Percentiles rank a stretch among this genome's conserved stretches.
phyloP scores from a whole-genome alignment of 1,140 invertebrate genomes.

The Drosophila nigrodunni region DNA sequence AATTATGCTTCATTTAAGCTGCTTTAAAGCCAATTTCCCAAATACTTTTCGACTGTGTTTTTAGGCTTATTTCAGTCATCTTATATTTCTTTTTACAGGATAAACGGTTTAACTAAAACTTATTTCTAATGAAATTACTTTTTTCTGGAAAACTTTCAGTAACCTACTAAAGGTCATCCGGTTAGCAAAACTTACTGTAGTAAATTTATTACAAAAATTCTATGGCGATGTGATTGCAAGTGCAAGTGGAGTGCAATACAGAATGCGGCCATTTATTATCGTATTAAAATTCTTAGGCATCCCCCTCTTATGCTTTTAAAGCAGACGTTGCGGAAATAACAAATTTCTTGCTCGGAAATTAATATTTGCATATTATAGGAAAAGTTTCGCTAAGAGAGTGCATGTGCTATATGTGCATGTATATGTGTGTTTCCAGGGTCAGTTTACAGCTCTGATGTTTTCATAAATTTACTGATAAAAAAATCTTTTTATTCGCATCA shows the following conservation, averaged over 20 bases:
- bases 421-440: neutral
- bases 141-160: slow-evolving; percentile 32
- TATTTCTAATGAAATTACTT: slow-evolving; percentile 50
- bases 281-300: slow-evolving; percentile 70
- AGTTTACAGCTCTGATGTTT: neutral
- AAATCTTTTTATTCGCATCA: too few relatives aligned
- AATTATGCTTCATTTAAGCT: slow-evolving; percentile 48
- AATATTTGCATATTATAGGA: slow-evolving; percentile 80
- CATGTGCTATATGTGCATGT: neutral
- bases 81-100: neutral
- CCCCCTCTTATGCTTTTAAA: slow-evolving; percentile 36
- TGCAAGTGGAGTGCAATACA: slow-evolving; percentile 2
- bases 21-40: slow-evolving; percentile 2
- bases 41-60: neutral
- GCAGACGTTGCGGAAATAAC: slow-evolving; percentile 75
- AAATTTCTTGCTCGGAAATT: slow-evolving; percentile 82
- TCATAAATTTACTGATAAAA: neutral
- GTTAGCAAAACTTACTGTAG: slow-evolving; percentile 54
- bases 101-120: neutral
- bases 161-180: slow-evolving; percentile 52
- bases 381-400: slow-evolving; percentile 56
- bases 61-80: slow-evolving; percentile 6
- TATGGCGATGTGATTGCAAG: slow-evolving; percentile 31
- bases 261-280: slow-evolving; percentile 66
- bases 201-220: slow-evolving; percentile 64